These are phyloP conservation scores for Callionymus lyra DNA, from an alignment of 2,113 vertebrate species.

Conservation along the genomic window DNA sequence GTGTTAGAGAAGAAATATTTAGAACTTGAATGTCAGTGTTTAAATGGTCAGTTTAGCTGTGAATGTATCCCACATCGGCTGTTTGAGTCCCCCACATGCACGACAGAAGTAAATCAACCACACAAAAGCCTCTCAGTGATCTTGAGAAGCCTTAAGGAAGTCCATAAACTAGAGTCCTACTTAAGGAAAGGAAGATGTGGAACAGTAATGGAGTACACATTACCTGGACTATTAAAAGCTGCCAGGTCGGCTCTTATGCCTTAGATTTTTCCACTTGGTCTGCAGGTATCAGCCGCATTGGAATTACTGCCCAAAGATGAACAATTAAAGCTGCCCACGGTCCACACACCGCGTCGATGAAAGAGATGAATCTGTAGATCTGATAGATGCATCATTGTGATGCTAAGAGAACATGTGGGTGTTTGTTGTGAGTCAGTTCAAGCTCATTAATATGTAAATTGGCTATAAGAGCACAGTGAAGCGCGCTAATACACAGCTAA, in stretches of 20 bases:
- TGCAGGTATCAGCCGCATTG: no score
- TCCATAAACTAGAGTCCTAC: slow-evolving; percentile 18
- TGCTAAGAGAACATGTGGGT: slow-evolving; percentile 19
- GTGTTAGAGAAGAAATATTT: no score
- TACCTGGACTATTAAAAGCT: slow-evolving; percentile 29
- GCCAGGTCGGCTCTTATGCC: slow-evolving; percentile 13
- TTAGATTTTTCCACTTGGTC: no score
- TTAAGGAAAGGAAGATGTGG: slow-evolving; percentile 13
- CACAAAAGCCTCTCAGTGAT: no score
- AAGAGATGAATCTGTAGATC: no score
- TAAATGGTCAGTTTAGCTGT: no score
- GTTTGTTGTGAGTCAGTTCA: slow-evolving; percentile 15
- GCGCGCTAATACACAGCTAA: slow-evolving; percentile 52
- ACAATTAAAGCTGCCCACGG: slow-evolving; percentile 22
- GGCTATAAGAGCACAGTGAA: slow-evolving; percentile 30
- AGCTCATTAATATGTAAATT: slow-evolving; percentile 62
- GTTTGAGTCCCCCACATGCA: no score
- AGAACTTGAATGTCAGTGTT: no score
- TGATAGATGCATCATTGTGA: no score
- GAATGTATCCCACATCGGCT: no score
- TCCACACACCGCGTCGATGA: no score
- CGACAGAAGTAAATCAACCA: no score
- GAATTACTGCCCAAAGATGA: slow-evolving; percentile 7
- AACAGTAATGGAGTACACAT: slow-evolving; percentile 20
- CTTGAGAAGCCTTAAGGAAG: neutral